These are phyloP conservation scores for Acleris laterana DNA, from an alignment of 2,888 invertebrate species.

Conservation along the genomic window DNA sequence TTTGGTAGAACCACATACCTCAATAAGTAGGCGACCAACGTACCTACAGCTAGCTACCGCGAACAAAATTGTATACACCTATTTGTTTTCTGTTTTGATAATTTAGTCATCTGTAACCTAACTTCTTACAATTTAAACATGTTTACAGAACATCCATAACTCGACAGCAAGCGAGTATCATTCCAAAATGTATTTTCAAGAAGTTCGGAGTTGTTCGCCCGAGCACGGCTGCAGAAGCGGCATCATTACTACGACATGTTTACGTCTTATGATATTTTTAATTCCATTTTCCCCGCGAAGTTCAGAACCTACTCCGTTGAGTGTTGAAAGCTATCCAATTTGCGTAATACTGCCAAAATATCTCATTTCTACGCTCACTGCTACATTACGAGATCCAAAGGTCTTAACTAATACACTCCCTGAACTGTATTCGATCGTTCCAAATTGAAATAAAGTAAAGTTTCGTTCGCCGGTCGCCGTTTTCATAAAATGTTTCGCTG, in stretches of 20 bases:
- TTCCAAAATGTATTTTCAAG: constrained; percentile 19
- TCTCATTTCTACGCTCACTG: constrained; percentile 84
- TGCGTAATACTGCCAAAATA: constrained; percentile 85
- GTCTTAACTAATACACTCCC: constrained; percentile 47
- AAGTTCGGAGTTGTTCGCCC: constrained; percentile 37
- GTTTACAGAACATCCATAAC: neutral
- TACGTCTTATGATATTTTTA: constrained; percentile 84
- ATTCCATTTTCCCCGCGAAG: constrained; percentile 83
- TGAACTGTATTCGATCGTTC: constrained; percentile 44
- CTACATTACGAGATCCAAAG: constrained; percentile 50
- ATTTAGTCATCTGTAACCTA: neutral
- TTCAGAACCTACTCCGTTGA: constrained; percentile 83
- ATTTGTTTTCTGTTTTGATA: neutral
- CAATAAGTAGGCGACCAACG: neutral
- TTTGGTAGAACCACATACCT: constrained; percentile 10
- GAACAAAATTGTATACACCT: neutral
- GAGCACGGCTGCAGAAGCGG: constrained; percentile 55
- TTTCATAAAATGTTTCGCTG: constrained; percentile 54
- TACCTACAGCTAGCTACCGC: neutral
- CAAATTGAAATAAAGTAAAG: constrained; percentile 42
- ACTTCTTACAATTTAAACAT: no score
- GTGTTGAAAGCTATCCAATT: constrained; percentile 85
- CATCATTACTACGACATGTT: constrained; percentile 80
- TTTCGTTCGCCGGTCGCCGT: constrained; percentile 39
- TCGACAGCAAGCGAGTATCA: constrained; percentile 16